A percentile compares a stretch with the other conserved stretches of the same genome.
These are phyloP conservation scores for Oenanthe melanoleuca DNA, from an alignment of 2,113 vertebrate genomes.

Conservation along the genomic window DNA sequence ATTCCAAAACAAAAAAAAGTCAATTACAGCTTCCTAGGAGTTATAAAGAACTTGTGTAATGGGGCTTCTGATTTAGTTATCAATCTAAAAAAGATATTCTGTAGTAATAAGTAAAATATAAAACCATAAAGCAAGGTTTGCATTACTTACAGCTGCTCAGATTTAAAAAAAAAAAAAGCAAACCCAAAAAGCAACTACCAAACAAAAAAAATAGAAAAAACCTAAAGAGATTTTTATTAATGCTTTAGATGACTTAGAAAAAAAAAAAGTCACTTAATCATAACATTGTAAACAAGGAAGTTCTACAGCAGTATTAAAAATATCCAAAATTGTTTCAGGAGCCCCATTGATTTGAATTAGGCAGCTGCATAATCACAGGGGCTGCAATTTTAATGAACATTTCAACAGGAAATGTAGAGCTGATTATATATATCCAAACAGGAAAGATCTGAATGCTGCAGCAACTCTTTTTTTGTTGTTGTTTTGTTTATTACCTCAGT, in stretches of 20 bases:
- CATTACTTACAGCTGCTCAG: background rate
- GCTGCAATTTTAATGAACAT: conserved; percentile 72
- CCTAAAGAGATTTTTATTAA: conserved; percentile 37
- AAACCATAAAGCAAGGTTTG: conserved; percentile 3
- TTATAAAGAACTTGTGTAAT: conserved; percentile 1
- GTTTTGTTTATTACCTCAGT: background rate
- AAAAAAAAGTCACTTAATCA: conserved; percentile 61
- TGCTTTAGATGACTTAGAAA: conserved; percentile 37
- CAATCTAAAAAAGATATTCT: background rate
- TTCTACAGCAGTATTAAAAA: conserved; percentile 65
- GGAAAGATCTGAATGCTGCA: conserved; percentile 43
- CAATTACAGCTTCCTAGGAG: conserved; percentile 6
- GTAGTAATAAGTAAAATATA: conserved; percentile 14
- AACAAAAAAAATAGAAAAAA: background rate
- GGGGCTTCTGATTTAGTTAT: conserved; percentile 10
- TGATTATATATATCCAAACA: conserved; percentile 69
- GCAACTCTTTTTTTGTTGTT: background rate
- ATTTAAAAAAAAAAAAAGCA: background rate
- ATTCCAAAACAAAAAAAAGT: background rate
- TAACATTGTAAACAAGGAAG: conserved; percentile 69
- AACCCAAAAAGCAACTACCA: background rate
- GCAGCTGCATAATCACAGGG: conserved; percentile 72
- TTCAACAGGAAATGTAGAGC: conserved; percentile 64
- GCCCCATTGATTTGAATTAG: conserved; percentile 70
- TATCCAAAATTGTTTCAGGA: conserved; percentile 65